Base-by-base conservation (phyloP, 2,113 vertebrate species). In the Carettochelys insculpta region DNA sequence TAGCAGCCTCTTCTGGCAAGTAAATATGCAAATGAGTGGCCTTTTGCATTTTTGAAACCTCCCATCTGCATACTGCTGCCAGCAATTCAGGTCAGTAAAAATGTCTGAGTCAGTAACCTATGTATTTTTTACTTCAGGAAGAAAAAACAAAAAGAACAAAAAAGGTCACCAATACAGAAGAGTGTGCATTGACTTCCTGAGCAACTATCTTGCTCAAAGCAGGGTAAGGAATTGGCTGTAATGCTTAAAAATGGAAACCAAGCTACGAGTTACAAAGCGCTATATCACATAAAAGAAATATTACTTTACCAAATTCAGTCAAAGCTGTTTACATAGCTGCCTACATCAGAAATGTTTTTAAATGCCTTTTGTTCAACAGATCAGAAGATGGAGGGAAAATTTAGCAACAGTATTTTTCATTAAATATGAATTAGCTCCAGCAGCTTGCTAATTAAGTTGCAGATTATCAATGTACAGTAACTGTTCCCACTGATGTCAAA, bases 361-460 rank as follows among this genome's bases (percentile, higher is more conserved):
- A 85, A 53, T 11, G 6, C 6, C 12, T 4, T 93, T 94, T 94
- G 68, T 91, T 87, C 87, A 94, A 90, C 17, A 83, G 56, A 92
- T 89, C 27, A 81, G 53, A 38, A 94, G 81, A 31, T 25, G 25
- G 86, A 95, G 27, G 80, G 25, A 82, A 94, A 83, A 88, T 10
- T 56, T 3, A 88, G 54, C 38, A 95, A 79, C 0, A 0, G 80
- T 85, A 85, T 88, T 95, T 96, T 96, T 94, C 31, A 90, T 90
- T 96, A 94, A 89, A 88, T 95, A 77, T 93, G 56, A 92, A 92
- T 94, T 86, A 91, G 25, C 83, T 93, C 50, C 16, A 85, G 61
- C 29, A 73, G 43, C 71, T 83, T 96, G 53, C 43, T 96, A 94
- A 95, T 93, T 90, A 94, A 96, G 53, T 76, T 93, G 79, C 27